These are phyloP conservation scores for Metellina segmentata DNA, from an alignment of 2,888 invertebrate genomes.

Conservation along the genomic window DNA sequence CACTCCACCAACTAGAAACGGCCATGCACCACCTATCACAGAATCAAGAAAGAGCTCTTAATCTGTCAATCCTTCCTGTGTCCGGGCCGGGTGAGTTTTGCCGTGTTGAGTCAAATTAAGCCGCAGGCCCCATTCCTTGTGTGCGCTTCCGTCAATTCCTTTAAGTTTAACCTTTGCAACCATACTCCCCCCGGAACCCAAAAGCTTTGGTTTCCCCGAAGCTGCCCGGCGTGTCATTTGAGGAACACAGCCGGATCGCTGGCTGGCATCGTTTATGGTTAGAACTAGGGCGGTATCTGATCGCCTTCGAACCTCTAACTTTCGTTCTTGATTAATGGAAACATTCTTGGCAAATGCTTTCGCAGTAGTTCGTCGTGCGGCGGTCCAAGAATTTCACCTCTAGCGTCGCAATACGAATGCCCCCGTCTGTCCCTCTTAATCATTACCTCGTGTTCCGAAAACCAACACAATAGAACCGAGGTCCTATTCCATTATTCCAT, in stretches of 20 bases:
- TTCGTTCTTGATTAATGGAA: conserved; percentile 87
- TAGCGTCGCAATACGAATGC: conserved; percentile 80
- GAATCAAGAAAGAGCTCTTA: conserved; percentile 73
- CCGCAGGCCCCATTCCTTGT: conserved; percentile 88
- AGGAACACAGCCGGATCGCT: conserved; percentile 85
- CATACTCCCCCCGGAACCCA: conserved; percentile 78
- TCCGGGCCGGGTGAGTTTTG: conserved; percentile 67
- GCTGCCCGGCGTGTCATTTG: conserved; percentile 84
- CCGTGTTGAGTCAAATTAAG: conserved; percentile 83
- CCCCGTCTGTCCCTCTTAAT: conserved; percentile 74
- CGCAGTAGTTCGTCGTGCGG: conserved; percentile 85
- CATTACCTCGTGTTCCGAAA: conserved; percentile 71
- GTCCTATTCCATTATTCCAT: conserved; percentile 67
- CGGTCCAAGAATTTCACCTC: conserved; percentile 86
- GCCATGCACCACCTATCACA: conserved; percentile 84
- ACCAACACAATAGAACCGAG: conserved; percentile 70
- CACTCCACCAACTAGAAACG: conserved; percentile 88
- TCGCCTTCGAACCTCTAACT: conserved; percentile 87
- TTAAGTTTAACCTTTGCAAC: conserved; percentile 82
- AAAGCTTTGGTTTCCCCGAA: conserved; percentile 84
- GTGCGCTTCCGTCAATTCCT: conserved; percentile 86
- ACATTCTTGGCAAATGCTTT: conserved; percentile 87
- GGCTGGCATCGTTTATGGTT: conserved; percentile 86
- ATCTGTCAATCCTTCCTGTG: conserved; percentile 62
- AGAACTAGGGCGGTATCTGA: conserved; percentile 86